Evolutionary conservation across 2,888 invertebrate genomes (phyloP).

Genomic region (Parthenolecanium corni): DNA sequence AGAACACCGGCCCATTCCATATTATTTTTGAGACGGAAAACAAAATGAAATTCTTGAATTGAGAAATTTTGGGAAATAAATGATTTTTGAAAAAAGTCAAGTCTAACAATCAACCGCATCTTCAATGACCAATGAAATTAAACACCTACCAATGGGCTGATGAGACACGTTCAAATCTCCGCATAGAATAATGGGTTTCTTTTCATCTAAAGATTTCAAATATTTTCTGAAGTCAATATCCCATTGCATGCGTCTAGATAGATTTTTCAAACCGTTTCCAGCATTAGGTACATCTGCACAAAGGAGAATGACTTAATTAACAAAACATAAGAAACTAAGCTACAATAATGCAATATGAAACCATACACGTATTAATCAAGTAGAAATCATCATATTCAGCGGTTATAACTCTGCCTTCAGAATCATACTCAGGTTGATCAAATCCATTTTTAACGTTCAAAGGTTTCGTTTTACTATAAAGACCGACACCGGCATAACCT

Average conservation of each 20-base stretch:
- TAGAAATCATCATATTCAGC: conserved; percentile 88
- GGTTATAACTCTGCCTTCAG: conserved; percentile 78
- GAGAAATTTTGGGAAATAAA: background rate
- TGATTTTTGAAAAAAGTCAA: too few relatives aligned
- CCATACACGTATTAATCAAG: conserved; percentile 69
- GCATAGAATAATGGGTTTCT: conserved; percentile 87
- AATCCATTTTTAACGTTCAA: conserved; percentile 72
- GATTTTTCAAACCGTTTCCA: conserved; percentile 72
- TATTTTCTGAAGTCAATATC: conserved; percentile 70
- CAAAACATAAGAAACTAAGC: background rate
- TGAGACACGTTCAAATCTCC: conserved; percentile 99
- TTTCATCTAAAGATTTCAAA: conserved; percentile 63
- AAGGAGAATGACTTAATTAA: background rate
- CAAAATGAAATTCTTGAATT: background rate
- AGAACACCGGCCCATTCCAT: too few relatives aligned
- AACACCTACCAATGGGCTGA: conserved; percentile 65
- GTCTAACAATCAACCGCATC: too few relatives aligned
- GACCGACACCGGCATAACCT: conserved; percentile 88
- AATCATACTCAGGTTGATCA: conserved; percentile 54
- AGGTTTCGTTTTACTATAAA: conserved; percentile 74
- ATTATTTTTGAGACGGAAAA: background rate
- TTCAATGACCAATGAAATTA: background rate
- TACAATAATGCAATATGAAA: background rate
- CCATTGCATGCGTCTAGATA: conserved; percentile 82
- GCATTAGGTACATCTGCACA: conserved; percentile 80